Evolutionary conservation across 1,140 invertebrate genomes (phyloP), one percentile per base, ranked within the genome.

Genomic region (Macrobrachium rosenbergii): DNA sequence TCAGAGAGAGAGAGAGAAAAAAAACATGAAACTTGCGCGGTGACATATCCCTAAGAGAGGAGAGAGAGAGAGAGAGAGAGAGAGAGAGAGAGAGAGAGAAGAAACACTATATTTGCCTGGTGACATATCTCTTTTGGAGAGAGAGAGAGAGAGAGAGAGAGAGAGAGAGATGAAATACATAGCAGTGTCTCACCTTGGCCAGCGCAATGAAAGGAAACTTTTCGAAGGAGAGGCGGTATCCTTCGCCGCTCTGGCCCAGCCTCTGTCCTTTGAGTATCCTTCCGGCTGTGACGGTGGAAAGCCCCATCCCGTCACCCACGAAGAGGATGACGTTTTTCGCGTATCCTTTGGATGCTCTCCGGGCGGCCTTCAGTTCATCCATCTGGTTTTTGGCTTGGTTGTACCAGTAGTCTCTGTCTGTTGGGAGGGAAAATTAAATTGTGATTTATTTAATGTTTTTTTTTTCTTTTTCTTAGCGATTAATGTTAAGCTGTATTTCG

Each of bases 161-260:
- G 52, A 52, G 52, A 52, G 52, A 52, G 52, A 52, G 52, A 52
- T 5, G 52, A 52, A 5, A 52, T 2, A 52, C 2, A 52, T 0
- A 52, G 7, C 7, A 0, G 6, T 5, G 7, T 12, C 91, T 91
- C 92, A 97, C 96, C 94, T 98, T 98, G 8, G 97, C 91, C 6
- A 98, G 90, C 12, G 96, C 97, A 82, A 96, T 92, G 91, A 97
- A 94, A 0, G 96, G 96, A 90, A 98, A 98, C 72, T 94, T 94
- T 91, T 98, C 97, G 93, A 96, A 98, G 0, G 93, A 92, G 17
- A 98, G 93, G 73, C 93, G 92, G 86, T 95, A 94, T 10, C 93
- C 93, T 90, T 97, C 96, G 2, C 95, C 94, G 14, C 28, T 67
- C 6, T 59, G 64, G 2, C 87, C 79, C 59, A 45, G n/a, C 58